Base-by-base conservation (phyloP, 2,888 invertebrate species). In the Nephrotoma flavescens region DNA sequence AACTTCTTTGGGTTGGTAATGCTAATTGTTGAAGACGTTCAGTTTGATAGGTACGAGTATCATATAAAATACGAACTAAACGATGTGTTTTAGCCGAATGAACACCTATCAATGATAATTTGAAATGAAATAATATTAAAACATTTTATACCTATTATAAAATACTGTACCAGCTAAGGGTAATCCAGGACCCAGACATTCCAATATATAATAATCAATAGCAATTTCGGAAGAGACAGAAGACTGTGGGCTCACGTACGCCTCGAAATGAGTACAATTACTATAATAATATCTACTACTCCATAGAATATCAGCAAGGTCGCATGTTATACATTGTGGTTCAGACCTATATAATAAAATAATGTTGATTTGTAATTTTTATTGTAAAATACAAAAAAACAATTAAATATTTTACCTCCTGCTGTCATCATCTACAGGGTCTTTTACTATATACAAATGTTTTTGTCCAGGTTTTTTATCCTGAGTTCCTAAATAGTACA, bases 151-250 rank as follows among this genome's bases (percentile, higher is more conserved):
- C 2, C 9, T n/a, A 83, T 31, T 83, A 19, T 31, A 47, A 47
- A 47, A 47, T 41, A 83, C 7, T 83, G 5, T 84, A 87, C 92
- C 96, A 85, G 96, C 96, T 89, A 96, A 93, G 87, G 98, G 98
- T 88, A 97, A 94, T 87, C 96, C 97, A 83, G 97, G 98, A n/a
- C 98, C 98, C 89, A 96, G 95, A 92, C 98, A 98, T 90, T 96
- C 95, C 89, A 98, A 93, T 89, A 97, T 97, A 91, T 97, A 97
- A 89, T 89, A 91, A 85, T 91, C 90, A 88, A 91, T 90, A 89
- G 91, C 91, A 88, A 89, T 88, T 88, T 89, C 90, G 45, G 90
- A 90, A 88, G 92, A 90, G 89, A 91, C 89, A 89, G 90, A 90
- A 89, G 90, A 90, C 87, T 92, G 89, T 71, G 94, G 94, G 84